Evolutionary conservation across 2,888 invertebrate genomes (phyloP), one percentile per base, ranked within the genome.

Genomic region (Cephalotes varians): DNA sequence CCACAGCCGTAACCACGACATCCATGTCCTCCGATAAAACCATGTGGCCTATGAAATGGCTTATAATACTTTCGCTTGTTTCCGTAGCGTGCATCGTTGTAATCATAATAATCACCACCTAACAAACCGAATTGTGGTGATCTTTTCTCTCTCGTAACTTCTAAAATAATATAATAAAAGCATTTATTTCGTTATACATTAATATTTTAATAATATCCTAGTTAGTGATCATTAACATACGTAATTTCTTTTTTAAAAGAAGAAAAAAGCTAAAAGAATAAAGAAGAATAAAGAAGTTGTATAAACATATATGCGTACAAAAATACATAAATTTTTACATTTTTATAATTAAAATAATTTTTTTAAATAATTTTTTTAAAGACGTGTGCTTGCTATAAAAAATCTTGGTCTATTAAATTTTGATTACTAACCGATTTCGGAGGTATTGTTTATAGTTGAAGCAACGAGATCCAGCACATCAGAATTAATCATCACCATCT

Each of bases 41-140:
- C 86, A 15, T 87, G 88, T 18, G 82, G 67, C 77, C 79, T 86
- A 82, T 28, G 81, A 21, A 51, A 21, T 2, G 51, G 83, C 15
- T 83, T 86, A 67, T 85, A 83, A 0, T 85, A 62, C 4, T 85
- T 86, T 56, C 77, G 44, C 1, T 10, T 58, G 12, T 21, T 56
- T 47, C 77, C 71, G 3, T 25, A 74, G 37, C 34, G 54, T 21
- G 58, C 9, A 12, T 83, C 74, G 1, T 81, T 79, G 6, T 80
- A 76, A 67, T 90, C 85, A 31, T 82, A 88, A 85, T 90, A 90
- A n/a, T 82, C 87, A 71, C 81, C 87, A 9, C 71, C 60, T 2
- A 86, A 62, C 47, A 90, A 77, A 47, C 90, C 90, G 15, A 84
- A 89, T 58, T 88, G 85, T 0, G 91, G 90, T 15, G 91, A 91